phyloP scores from a whole-genome alignment of 2,797 vertebrate species.

The Ceyx erithaca region DNA sequence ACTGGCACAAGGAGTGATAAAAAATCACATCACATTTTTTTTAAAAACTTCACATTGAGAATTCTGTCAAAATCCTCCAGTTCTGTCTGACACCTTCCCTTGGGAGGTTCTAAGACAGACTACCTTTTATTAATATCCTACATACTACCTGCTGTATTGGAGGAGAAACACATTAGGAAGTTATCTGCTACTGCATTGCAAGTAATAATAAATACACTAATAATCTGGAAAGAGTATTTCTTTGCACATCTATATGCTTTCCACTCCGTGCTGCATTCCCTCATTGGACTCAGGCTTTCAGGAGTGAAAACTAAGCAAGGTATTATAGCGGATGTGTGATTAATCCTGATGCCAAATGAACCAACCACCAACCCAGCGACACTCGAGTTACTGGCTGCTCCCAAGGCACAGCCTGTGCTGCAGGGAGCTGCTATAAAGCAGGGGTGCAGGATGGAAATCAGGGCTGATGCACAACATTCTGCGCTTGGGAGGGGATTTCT shows the following conservation, averaged over 20 bases:
- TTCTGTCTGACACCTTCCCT: not conserved
- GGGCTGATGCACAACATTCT: not conserved
- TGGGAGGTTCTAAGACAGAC: not conserved
- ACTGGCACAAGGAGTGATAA: not conserved
- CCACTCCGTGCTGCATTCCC: not conserved
- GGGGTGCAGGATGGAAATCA: not conserved
- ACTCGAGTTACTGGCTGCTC: not conserved
- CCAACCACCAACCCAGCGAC: not conserved
- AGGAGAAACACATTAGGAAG: not conserved
- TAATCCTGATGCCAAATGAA: constrained; percentile 2
- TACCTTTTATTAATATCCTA: not conserved
- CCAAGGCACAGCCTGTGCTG: not conserved
- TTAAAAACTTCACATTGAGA: not conserved
- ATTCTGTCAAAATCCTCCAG: not conserved
- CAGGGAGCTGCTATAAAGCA: not conserved
- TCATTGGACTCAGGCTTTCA: not conserved
- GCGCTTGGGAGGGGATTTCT: not conserved
- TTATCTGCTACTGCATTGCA: not conserved
- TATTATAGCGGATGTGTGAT: not conserved
- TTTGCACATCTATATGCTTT: not conserved
- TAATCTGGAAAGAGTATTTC: not conserved
- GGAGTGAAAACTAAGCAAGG: not conserved
- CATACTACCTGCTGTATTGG: not conserved
- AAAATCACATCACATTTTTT: not conserved
- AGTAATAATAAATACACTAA: not conserved